Evolutionary conservation across 2,888 invertebrate species (phyloP), one percentile per base, ranked within the genome.

Genomic region (Mimumesa dahlbomi): DNA sequence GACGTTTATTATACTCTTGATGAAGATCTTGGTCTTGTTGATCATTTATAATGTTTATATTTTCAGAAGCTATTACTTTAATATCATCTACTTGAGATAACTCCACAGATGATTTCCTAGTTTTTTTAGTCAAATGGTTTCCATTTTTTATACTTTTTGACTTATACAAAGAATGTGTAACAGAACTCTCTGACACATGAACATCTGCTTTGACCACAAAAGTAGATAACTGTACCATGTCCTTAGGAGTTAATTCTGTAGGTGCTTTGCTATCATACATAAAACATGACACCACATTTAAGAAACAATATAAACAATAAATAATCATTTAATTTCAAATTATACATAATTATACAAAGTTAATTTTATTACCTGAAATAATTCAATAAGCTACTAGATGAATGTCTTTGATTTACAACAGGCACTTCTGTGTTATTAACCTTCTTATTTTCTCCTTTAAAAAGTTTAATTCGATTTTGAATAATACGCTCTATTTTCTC

Each of bases 391-490:
- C 69, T 84, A 31, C 81, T 57, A 13, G 78, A 52, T 11, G 73
- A 49, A 18, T 63, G 71, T 19, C 73, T 76, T 64, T 29, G 73
- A 56, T 1, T 88, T 75, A 54, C 18, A 36, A 29, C 21, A 29
- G 21, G 4, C 14, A 49, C 0, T 7, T 1, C 18, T 4, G 0
- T 6, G 4, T 7, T 29, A 38, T 82, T 79, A 36, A 88, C 85
- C 65, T 88, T 88, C 22, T 84, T 82, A 21, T 91, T 84, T 88
- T 92, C 90, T 50, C 82, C 87, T 83, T 92, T 93, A 45, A 93
- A 89, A 67, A 90, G 89, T 82, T 92, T 92, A 16, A 93, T 92
- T 57, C 94, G 89, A 82, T 92, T 92, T 11, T 92, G 91, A 88
- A 94, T 89, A 86, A 92, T 91, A 34, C 89, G 87, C 63, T 92